A percentile compares a stretch with the other conserved stretches of the same genome.
phyloP scores from a whole-genome alignment of 2,888 invertebrate species.

The Mythimna albipuncta region DNA sequence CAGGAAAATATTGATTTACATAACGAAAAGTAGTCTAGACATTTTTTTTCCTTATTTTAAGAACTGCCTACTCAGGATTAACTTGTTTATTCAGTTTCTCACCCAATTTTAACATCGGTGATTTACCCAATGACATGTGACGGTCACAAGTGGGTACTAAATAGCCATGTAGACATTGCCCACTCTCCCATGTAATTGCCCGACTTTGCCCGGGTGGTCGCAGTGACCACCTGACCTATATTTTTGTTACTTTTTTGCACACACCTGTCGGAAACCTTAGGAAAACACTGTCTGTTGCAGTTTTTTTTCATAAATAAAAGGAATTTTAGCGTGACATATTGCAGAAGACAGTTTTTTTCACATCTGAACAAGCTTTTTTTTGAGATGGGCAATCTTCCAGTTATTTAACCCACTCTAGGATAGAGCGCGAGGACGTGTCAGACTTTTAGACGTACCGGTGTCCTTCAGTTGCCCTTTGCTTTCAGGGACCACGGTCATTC shows the following conservation, averaged over 20 bases:
- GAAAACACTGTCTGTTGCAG: background rate
- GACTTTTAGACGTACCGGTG: no score
- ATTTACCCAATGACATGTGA: slow-evolving; percentile 25
- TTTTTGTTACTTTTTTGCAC: slow-evolving; percentile 31
- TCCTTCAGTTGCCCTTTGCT: no score
- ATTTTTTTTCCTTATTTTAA: background rate
- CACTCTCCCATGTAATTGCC: slow-evolving; percentile 77
- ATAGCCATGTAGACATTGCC: slow-evolving; percentile 50
- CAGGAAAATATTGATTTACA: background rate
- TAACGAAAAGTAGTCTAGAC: background rate
- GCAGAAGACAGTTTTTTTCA: background rate
- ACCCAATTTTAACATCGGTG: slow-evolving; percentile 16
- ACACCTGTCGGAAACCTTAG: slow-evolving; percentile 73
- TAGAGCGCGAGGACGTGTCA: no score
- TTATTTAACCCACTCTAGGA: no score
- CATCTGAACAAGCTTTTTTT: background rate
- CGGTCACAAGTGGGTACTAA: slow-evolving; percentile 27
- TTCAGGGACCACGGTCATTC: no score
- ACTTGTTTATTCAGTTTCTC: slow-evolving; percentile 6
- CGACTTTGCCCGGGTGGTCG: slow-evolving; percentile 71
- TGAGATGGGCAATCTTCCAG: no score
- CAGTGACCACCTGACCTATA: slow-evolving; percentile 75
- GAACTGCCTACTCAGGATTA: no score
- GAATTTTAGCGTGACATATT: background rate
- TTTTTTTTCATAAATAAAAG: background rate